Evolutionary conservation across 1,140 invertebrate species (phyloP), one percentile per base, ranked within the genome.

Genomic region (Rhopalosiphum maidis): DNA sequence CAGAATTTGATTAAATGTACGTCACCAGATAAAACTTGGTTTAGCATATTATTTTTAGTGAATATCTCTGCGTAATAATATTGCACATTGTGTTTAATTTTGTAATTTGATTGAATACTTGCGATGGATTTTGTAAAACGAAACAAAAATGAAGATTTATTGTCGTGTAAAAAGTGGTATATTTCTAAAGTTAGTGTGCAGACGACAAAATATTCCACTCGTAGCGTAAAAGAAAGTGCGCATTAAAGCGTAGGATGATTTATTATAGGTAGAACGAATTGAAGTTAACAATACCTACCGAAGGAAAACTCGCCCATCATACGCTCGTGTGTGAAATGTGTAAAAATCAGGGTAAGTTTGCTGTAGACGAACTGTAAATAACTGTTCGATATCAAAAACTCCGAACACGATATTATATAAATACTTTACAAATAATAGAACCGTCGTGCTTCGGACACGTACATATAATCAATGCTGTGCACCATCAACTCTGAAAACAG

Each of bases 111-210:
- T 77, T 77, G 60, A 77, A 77, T 77, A 77, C n/a, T 77, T 77
- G n/a, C 30, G 11, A 77, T 35, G n/a, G 60, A 18, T 18, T 18
- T 77, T 77, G 15, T 77, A n/a, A 35, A 68, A 77, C n/a, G 60
- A n/a, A 18, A 77, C 60, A 77, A 77, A 77, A 77, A 77, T 77
- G 60, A 77, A n/a, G 60, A 77, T 77, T 77, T 77, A 77, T 77
- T 77, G 15, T 77, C 15, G 15, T 77, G 15, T n/a, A 77, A 77
- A 35, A 77, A 18, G n/a, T 77, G 60, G 60, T 60, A 77, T 77
- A 15, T 77, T 77, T n/a, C 4, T n/a, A 35, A n/a, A 18, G 60
- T 68, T 30, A n/a, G 15, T 51, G 48, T 51, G 48, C 48, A 51
- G 48, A 51, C 60, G 60, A 77, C 60, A 77, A n/a, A 77, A 77